phyloP scores from a whole-genome alignment of 2,797 vertebrate species.

The Phrynocephalus forsythii region DNA sequence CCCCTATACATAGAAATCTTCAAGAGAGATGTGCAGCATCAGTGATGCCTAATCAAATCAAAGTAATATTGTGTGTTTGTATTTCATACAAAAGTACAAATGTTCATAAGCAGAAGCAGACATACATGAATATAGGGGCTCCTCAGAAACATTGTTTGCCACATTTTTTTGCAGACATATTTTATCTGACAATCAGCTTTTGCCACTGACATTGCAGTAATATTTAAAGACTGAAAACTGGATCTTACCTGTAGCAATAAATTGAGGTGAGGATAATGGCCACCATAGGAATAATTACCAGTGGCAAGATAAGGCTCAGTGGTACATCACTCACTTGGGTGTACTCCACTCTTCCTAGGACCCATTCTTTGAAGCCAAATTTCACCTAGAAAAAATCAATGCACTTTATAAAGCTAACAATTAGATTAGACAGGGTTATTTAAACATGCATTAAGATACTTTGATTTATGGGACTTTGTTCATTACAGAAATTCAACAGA shows the following conservation, averaged over 20 bases:
- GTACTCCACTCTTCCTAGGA: slow-evolving; percentile 89
- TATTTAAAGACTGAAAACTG: slow-evolving; percentile 32
- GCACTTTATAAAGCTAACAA: background rate
- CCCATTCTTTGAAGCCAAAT: slow-evolving; percentile 90
- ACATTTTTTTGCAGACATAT: slow-evolving; percentile 32
- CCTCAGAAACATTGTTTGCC: background rate
- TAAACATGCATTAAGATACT: background rate
- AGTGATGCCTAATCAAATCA: background rate
- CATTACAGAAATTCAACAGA: background rate
- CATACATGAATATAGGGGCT: background rate
- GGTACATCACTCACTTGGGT: slow-evolving; percentile 83
- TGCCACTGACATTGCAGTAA: slow-evolving; percentile 37
- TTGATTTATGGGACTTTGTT: background rate
- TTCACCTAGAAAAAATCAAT: slow-evolving; percentile 82
- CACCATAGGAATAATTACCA: slow-evolving; percentile 92
- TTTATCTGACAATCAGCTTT: slow-evolving; percentile 7
- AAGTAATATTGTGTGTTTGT: background rate
- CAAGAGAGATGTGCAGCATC: background rate
- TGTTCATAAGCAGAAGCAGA: background rate
- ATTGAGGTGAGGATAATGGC: slow-evolving; percentile 87
- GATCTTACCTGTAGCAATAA: slow-evolving; percentile 92
- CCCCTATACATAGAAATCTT: background rate
- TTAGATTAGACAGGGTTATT: background rate
- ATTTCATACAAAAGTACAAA: background rate
- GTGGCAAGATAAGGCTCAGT: slow-evolving; percentile 89